Conservation (phyloP, 1,140 invertebrate genomes). For the Aphis craccivora region DNA sequence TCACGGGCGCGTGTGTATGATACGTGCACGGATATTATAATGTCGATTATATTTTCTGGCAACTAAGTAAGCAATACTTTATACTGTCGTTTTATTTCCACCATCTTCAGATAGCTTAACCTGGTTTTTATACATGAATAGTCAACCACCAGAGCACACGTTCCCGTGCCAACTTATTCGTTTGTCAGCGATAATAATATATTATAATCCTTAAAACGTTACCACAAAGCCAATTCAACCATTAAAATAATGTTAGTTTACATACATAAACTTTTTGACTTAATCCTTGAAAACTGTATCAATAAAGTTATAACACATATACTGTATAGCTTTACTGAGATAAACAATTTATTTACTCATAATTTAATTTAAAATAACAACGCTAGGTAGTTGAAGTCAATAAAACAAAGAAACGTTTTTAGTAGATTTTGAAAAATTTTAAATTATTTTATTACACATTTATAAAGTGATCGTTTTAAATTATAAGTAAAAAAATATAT, state of each 20-base stretch:
- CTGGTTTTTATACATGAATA: constrained; percentile 41
- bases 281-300: background rate
- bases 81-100: background rate
- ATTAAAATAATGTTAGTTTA: constrained; percentile 18
- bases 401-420: background rate
- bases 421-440: background rate
- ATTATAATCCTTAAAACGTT: constrained; percentile 14
- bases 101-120: constrained; percentile 6
- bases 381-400: background rate
- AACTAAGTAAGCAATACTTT: constrained; percentile 34
- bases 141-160: constrained; percentile 26
- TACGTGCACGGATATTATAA: background rate
- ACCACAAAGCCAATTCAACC: background rate
- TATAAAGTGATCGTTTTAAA: background rate
- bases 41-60: constrained; percentile 12
- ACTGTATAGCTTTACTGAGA: background rate
- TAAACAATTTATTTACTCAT: background rate
- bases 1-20: background rate
- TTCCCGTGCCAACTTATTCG: constrained; percentile 43
- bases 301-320: constrained; percentile 17
- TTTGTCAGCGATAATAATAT: constrained; percentile 8
- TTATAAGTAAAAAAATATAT: background rate
- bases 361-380: background rate
- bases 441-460: background rate
- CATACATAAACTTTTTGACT: constrained; percentile 22